Evolutionary conservation across 2,888 invertebrate genomes (phyloP).

Genomic region (Caenorhabditis angaria): DNA sequence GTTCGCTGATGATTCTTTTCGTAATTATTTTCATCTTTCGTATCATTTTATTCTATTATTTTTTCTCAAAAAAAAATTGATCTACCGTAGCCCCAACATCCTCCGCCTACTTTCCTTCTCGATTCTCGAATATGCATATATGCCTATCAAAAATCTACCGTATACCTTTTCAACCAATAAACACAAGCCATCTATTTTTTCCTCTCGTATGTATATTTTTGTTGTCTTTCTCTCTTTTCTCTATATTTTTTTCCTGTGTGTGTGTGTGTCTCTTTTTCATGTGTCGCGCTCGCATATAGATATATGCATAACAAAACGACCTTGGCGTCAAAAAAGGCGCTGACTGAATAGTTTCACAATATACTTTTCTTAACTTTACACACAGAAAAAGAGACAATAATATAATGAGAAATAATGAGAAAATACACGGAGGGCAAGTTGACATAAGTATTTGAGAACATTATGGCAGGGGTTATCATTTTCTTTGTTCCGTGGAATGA

Average conservation of each 20-base stretch:
- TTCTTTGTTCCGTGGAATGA: too few relatives aligned
- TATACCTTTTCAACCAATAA: not conserved
- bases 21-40: too few relatives aligned
- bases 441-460: too few relatives aligned
- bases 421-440: too few relatives aligned
- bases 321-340: constrained; percentile 2
- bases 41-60: not conserved
- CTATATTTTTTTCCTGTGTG: not conserved
- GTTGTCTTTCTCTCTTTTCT: not conserved
- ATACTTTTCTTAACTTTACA: constrained; percentile 2
- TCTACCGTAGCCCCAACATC: not conserved
- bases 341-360: constrained; percentile 4
- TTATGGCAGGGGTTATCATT: too few relatives aligned
- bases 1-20: too few relatives aligned
- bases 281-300: constrained; percentile 2
- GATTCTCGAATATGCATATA: not conserved
- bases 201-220: constrained; percentile 1
- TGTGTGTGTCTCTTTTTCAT: too few relatives aligned
- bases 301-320: constrained; percentile 4
- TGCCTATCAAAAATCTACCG: constrained; percentile 2
- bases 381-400: not conserved
- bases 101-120: not conserved
- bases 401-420: too few relatives aligned
- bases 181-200: not conserved
- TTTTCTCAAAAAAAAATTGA: not conserved